These are phyloP conservation scores for Drosophila aff. DNA, from an alignment of 1,140 invertebrate species.

Conservation along the genomic window DNA sequence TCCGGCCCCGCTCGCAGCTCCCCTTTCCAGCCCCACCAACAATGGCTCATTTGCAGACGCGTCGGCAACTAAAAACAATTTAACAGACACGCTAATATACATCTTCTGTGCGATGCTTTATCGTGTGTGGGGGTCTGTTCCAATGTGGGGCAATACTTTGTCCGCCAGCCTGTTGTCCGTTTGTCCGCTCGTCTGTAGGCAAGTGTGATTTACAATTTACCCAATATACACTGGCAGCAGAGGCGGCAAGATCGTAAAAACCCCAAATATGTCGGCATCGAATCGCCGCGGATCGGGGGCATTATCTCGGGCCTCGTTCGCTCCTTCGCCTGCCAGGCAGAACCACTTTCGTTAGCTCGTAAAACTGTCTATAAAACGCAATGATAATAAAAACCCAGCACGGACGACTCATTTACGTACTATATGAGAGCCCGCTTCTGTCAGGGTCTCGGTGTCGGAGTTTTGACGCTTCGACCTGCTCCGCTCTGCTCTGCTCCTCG, in stretches of 20 bases:
- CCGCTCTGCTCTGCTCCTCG: constrained; percentile 19
- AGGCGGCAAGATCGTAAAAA: constrained; percentile 67
- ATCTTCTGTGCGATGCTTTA: constrained; percentile 56
- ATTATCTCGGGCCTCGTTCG: constrained; percentile 50
- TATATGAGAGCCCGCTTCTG: constrained; percentile 37
- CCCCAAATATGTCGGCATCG: constrained; percentile 67
- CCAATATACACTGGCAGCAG: constrained; percentile 53
- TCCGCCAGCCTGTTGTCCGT: constrained; percentile 6
- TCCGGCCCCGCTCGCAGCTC: neutral
- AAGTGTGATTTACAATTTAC: constrained; percentile 76
- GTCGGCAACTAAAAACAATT: constrained; percentile 78
- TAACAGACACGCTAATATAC: constrained; percentile 73
- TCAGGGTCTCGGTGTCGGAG: constrained; percentile 13
- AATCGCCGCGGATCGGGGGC: constrained; percentile 35
- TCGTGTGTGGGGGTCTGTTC: constrained; percentile 21
- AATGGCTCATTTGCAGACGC: constrained; percentile 80
- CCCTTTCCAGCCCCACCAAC: constrained; percentile 26
- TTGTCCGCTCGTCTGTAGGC: constrained; percentile 12
- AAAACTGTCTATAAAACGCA: constrained; percentile 83
- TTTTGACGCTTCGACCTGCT: constrained; percentile 30
- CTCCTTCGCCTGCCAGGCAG: constrained; percentile 40
- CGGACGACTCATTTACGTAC: constrained; percentile 71
- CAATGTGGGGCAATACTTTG: constrained; percentile 44
- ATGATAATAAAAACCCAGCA: constrained; percentile 77
- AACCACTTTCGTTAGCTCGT: constrained; percentile 83